phyloP scores from a whole-genome alignment of 37 sponge, comb jelly and placozoan species.

The Beroe ovata region DNA sequence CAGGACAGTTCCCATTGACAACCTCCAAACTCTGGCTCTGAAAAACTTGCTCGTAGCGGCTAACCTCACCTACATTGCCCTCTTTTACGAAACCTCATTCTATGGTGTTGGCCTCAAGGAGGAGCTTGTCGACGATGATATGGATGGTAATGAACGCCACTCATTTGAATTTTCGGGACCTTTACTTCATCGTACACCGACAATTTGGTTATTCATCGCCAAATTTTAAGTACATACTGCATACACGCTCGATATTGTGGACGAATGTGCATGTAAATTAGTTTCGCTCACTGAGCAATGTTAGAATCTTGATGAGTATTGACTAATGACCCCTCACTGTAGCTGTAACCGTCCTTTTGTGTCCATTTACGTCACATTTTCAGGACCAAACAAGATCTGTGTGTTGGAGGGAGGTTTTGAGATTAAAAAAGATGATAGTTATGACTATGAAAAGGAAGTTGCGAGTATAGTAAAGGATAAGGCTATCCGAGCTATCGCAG shows the following conservation, averaged over 20 bases:
- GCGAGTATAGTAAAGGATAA: neutral
- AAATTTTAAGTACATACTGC: too few relatives aligned
- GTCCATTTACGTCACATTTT: too few relatives aligned
- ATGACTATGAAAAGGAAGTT: conserved; percentile 11
- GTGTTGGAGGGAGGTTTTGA: conserved; percentile 37
- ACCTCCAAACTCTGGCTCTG: conserved; percentile 46
- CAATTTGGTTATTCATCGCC: too few relatives aligned
- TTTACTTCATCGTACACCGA: too few relatives aligned
- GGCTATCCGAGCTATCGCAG: conserved; percentile 12
- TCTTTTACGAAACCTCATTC: conserved; percentile 3
- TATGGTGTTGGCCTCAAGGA: conserved; percentile 59
- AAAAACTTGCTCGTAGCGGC: neutral
- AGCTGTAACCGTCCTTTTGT: too few relatives aligned
- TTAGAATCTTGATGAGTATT: too few relatives aligned
- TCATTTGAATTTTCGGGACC: too few relatives aligned
- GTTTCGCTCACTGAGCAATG: too few relatives aligned
- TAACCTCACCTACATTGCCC: conserved; percentile 48
- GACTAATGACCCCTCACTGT: too few relatives aligned
- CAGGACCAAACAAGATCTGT: conserved; percentile 23
- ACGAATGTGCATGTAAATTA: too few relatives aligned
- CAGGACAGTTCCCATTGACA: conserved; percentile 53
- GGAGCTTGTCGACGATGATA: neutral
- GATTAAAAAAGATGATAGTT: neutral
- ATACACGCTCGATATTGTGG: too few relatives aligned
- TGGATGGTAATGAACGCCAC: neutral